Percentiles rank a stretch among this genome's conserved stretches.
phyloP scores from a whole-genome alignment of 1,140 invertebrate genomes.

The Calliphora vicina region DNA sequence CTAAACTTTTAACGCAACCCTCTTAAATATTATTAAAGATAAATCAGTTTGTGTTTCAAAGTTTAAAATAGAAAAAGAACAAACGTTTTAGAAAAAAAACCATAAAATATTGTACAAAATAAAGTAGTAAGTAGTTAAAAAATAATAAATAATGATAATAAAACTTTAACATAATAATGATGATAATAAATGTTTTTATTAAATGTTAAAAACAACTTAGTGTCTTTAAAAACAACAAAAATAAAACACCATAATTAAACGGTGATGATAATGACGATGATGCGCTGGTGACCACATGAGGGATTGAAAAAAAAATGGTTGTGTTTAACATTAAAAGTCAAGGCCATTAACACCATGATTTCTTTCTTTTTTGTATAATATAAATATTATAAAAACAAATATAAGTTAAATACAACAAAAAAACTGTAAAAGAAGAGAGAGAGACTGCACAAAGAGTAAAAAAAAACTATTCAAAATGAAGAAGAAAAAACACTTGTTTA shows the following conservation, averaged over 20 bases:
- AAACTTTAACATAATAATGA: not conserved
- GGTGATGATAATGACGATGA: not conserved
- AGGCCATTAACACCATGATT: slow-evolving; percentile 1
- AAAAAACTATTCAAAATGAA: no score
- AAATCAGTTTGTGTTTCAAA: no score
- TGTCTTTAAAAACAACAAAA: not conserved
- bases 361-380: not conserved
- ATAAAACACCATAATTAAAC: not conserved
- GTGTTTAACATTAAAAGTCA: slow-evolving; percentile 7
- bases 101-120: no score
- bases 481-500: no score
- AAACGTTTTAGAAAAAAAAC: no score
- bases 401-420: not conserved
- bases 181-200: not conserved
- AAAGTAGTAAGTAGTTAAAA: not conserved
- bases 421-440: no score
- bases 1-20: no score
- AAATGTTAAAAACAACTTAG: no score
- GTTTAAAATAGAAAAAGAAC: not conserved
- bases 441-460: no score
- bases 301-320: not conserved
- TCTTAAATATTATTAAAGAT: no score
- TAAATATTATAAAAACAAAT: not conserved
- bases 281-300: not conserved
- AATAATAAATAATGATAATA: not conserved